phyloP scores from a whole-genome alignment of 2,113 vertebrate genomes.

The Rhagologus leucostigma region DNA sequence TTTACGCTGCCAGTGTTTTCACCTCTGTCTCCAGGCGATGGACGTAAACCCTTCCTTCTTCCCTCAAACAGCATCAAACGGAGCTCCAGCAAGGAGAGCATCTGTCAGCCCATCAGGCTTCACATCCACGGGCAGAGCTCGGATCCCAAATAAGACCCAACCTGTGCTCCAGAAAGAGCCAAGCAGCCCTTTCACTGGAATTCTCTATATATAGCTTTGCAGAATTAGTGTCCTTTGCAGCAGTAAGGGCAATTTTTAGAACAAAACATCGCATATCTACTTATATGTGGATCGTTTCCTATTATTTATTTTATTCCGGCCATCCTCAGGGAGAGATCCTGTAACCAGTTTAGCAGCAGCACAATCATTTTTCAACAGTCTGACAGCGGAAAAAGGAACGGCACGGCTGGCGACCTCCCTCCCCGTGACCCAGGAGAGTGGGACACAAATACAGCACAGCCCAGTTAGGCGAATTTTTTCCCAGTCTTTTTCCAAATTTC shows the following conservation, averaged over 20 bases:
- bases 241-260: constrained; percentile 51
- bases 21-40: constrained; percentile 72
- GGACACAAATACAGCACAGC: background rate
- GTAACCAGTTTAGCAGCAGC: constrained; percentile 20
- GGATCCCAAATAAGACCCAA: constrained; percentile 81
- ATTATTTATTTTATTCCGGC: constrained; percentile 43
- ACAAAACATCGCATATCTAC: constrained; percentile 37
- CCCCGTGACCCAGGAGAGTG: background rate
- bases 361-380: background rate
- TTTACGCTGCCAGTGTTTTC: constrained; percentile 55
- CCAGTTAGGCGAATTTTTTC: background rate
- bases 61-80: constrained; percentile 62
- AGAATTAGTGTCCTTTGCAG: background rate
- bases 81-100: constrained; percentile 74
- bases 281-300: constrained; percentile 36
- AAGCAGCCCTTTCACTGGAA: background rate
- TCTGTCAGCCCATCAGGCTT: constrained; percentile 61
- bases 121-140: constrained; percentile 74
- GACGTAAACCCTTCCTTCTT: constrained; percentile 77
- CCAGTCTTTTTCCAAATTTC: background rate
- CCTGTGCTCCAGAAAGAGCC: constrained; percentile 56
- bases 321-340: constrained; percentile 40
- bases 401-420: background rate
- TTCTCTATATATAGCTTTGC: constrained; percentile 53
- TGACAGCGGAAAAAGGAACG: constrained; percentile 14